Evolutionary conservation across 2,113 vertebrate species (phyloP), one percentile per base, ranked within the genome.

Genomic region (Danio rerio): DNA sequence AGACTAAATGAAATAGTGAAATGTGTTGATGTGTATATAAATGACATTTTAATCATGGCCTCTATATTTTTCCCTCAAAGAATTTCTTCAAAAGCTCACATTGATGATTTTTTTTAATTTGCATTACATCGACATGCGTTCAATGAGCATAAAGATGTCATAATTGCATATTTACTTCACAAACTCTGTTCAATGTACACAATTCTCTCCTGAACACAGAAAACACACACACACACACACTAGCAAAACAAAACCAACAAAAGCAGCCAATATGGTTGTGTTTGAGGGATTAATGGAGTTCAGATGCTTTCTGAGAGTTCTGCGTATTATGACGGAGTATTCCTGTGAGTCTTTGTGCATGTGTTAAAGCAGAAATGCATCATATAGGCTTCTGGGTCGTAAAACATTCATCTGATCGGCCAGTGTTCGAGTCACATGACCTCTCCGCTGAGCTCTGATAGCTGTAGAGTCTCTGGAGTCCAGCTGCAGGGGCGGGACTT

Each of bases 361-460:
- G 1, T 31, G 31, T 31, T 31, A 2, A 31, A 2, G 31, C 31
- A 31, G 31, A 31, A 31, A 31, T 31, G 31, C 31, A 31, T 31
- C 31, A 31, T 31, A 3, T 2, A 31, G 31, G 31, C 31, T 31
- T 31, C 31, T 31, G 31, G 31, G 31, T 31, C 31, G 31, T 31
- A 31, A 31, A 2, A 11, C 49, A 52, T 52, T 40, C 21, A 7
- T 66, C 21, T 4, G 1, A 13, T 21, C 11, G 11, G 18, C 5
- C 6, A 0, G 0, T 21, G 11, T 6, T 43, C 2, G 8, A 43
- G 53, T 80, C 71, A 76, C 59, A 80, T 81, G 78, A 84, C 58
- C 58, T 78, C 58, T 16, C 42, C 58, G 55, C 80, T 80, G 21
- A 86, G 55, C 52, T 80, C 69, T 1, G 59, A 59, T 59, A 80